These are phyloP conservation scores for Noctuana brunneofusca DNA, from an alignment of 2,888 invertebrate genomes.

Conservation along the genomic window DNA sequence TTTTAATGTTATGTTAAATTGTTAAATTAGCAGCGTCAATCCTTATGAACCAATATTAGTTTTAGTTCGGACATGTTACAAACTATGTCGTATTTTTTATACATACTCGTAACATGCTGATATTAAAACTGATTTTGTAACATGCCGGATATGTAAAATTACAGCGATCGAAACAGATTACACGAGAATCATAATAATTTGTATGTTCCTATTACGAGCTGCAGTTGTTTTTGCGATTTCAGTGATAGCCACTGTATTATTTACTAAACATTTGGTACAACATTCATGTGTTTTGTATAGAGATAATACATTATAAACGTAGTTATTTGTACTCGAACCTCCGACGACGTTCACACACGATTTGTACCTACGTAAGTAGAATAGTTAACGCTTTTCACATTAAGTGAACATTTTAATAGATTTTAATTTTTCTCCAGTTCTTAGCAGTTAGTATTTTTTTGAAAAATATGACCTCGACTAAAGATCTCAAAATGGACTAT, in stretches of 20 bases:
- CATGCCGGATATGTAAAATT: conserved; percentile 7
- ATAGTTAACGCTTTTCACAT: not conserved
- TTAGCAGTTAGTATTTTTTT: not conserved
- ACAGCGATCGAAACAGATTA: not conserved
- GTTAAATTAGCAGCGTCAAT: too few relatives aligned
- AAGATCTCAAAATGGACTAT: too few relatives aligned
- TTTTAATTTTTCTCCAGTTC: not conserved
- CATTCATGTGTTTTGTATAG: not conserved
- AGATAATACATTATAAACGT: not conserved
- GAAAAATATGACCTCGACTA: too few relatives aligned
- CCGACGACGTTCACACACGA: not conserved
- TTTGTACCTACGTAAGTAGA: not conserved
- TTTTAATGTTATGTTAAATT: too few relatives aligned
- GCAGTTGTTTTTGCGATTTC: not conserved
- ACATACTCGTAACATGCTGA: too few relatives aligned
- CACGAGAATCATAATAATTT: not conserved
- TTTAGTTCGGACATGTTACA: too few relatives aligned
- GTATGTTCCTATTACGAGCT: not conserved
- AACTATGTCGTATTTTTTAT: not conserved
- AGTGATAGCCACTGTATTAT: not conserved
- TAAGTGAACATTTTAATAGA: not conserved
- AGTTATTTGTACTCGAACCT: not conserved
- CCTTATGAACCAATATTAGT: too few relatives aligned
- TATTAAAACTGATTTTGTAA: conserved; percentile 5
- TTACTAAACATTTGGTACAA: not conserved